Conservation (phyloP, 2,888 invertebrate genomes). For the Selenia dentaria region DNA sequence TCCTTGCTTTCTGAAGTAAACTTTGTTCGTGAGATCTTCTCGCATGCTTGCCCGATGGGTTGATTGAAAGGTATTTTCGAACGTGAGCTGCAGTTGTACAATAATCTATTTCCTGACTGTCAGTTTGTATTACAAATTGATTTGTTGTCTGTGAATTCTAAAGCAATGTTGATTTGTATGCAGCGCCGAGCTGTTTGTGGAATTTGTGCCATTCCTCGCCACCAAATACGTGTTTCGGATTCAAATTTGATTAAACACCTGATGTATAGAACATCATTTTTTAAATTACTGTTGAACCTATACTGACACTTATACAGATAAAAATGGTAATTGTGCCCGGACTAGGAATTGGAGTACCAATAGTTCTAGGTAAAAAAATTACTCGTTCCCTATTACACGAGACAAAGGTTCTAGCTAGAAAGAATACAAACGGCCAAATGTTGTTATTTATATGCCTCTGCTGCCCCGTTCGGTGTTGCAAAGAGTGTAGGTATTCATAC, state of each 20-base stretch:
- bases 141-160: conserved; percentile 22
- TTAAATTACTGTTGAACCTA: no score
- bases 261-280: neutral
- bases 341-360: no score
- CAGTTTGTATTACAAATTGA: conserved; percentile 30
- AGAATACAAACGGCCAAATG: no score
- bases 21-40: conserved; percentile 54
- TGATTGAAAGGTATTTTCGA: conserved; percentile 69
- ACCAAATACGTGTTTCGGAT: conserved; percentile 16
- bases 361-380: no score
- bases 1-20: conserved; percentile 60
- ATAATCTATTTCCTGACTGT: conserved; percentile 27
- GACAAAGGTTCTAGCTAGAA: no score
- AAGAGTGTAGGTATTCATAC: no score
- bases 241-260: conserved; percentile 4
- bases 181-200: conserved; percentile 9
- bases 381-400: no score
- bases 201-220: conserved; percentile 16
- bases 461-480: no score
- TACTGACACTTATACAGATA: no score
- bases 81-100: conserved; percentile 47
- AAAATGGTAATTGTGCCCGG: no score
- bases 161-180: conserved; percentile 17
- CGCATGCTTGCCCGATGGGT: conserved; percentile 54
- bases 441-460: no score